phyloP scores from a whole-genome alignment of 2,797 vertebrate genomes.

The Mico argentatus region DNA sequence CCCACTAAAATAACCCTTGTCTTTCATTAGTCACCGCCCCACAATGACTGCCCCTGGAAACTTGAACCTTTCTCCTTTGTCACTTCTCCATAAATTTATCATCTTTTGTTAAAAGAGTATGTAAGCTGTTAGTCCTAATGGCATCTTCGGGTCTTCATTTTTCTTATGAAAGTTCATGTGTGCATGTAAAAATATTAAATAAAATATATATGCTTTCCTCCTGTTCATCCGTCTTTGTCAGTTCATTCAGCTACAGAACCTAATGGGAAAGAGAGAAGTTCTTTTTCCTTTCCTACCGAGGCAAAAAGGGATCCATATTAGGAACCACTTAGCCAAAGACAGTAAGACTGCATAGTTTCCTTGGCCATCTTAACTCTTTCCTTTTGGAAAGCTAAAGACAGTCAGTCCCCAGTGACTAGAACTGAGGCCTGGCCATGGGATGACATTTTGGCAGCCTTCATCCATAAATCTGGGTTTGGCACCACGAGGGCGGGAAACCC shows the following conservation, averaged over 20 bases:
- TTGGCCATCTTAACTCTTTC: background rate
- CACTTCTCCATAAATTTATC: background rate
- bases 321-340: background rate
- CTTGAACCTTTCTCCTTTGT: background rate
- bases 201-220: background rate
- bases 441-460: background rate
- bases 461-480: background rate
- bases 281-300: background rate
- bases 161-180: background rate
- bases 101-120: background rate
- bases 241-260: background rate
- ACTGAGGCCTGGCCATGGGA: background rate
- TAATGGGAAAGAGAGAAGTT: too few relatives aligned
- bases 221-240: too few relatives aligned
- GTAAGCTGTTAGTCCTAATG: fast-evolving
- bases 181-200: too few relatives aligned
- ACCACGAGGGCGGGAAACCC: background rate
- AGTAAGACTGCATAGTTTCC: background rate
- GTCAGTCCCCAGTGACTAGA: background rate
- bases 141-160: background rate
- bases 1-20: background rate
- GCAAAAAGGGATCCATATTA: background rate
- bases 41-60: background rate
- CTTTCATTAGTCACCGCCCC: background rate
- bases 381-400: background rate